Percentiles rank a stretch among this genome's conserved stretches.
Evolutionary conservation across 2,797 vertebrate genomes (phyloP).

Genomic region (Sebastolobus alascanus): DNA sequence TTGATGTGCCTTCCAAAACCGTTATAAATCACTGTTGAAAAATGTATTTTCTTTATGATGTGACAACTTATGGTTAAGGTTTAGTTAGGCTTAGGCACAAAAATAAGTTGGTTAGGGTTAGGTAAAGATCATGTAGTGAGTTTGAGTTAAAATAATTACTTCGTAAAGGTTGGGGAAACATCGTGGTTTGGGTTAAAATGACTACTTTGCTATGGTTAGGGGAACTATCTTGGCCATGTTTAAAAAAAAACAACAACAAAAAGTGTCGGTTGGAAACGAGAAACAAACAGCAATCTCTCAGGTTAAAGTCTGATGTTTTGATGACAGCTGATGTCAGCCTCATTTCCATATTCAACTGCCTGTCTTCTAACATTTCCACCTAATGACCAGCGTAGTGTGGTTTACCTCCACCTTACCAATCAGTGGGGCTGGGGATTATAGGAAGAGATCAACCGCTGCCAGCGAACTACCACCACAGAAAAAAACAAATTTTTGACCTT

Average conservation of each 20-base stretch:
- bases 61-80: neutral
- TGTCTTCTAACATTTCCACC: neutral
- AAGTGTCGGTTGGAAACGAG: neutral
- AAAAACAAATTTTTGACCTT: neutral
- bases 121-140: neutral
- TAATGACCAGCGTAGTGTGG: neutral
- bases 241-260: neutral
- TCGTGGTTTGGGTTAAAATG: neutral
- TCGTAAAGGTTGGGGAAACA: too few species aligned
- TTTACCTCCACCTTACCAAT: neutral
- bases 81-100: neutral
- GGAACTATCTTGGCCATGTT: neutral
- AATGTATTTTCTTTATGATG: neutral
- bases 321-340: neutral
- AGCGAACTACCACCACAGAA: neutral
- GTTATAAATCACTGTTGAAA: neutral
- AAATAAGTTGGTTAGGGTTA: neutral
- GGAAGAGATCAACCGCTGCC: neutral
- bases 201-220: neutral
- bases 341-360: neutral
- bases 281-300: neutral
- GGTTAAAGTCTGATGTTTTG: neutral
- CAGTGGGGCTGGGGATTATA: neutral
- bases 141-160: neutral
- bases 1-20: neutral